Evolutionary conservation across 2,888 invertebrate genomes (phyloP), one percentile per base, ranked within the genome.

Genomic region (Creontiades dilutus): DNA sequence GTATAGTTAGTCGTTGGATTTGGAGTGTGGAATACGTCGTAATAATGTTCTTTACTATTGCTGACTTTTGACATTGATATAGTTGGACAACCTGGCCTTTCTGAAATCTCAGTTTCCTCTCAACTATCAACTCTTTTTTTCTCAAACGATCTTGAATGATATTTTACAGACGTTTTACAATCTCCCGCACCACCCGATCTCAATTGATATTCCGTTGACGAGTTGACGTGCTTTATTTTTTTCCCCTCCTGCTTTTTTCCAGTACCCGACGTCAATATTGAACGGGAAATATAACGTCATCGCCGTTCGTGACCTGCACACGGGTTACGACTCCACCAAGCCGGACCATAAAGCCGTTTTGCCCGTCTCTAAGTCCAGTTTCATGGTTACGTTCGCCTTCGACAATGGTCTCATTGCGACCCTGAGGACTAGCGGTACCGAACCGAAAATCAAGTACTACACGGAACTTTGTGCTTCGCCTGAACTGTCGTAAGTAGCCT

Each of bases 371-470:
- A 94, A 94, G 91, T 95, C 95, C 91, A 94, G 94, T 91, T 96
- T 99, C 94, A 99, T 99, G 99, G 96, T 99, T 87, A 98, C 98
- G 13, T 98, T 99, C 93, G 96, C 95, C 12, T 98, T 99, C 93
- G 94, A 95, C 87, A 97, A 97, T 93, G 98, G 98, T 0, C 95
- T 98, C 91, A 96, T 96, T 12, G 95, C 97, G 0, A 99, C 98
- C 0, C 94, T 99, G 52, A 95, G 99, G 91, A 98, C 99, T 0
- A 99, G 99, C 93, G 99, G 99, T 80, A 99, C 99, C 0, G 99
- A 99, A 93, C 99, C 99, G 75, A 99, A 99, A 94, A 95, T 99
- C 92, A 99, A 99, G 94, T 99, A 99, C 94, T 99, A 99, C 94
- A 97, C 98, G 0, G 99, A 99, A 93, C 94, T 98, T 90, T 96